These are phyloP conservation scores for Entomobrya proxima DNA, from an alignment of 2,888 invertebrate genomes.

Conservation along the genomic window DNA sequence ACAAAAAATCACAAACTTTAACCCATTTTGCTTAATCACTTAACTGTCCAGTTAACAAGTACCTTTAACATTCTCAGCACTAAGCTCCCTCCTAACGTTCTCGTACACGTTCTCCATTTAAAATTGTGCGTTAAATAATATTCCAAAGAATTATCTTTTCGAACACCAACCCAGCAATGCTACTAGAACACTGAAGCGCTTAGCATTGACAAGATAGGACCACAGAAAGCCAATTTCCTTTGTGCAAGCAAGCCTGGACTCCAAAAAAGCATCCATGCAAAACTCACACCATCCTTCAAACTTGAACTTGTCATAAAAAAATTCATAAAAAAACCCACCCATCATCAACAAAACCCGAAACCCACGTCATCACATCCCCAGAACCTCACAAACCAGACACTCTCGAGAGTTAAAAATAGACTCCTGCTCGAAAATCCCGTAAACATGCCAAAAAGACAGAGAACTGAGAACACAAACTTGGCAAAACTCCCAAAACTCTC, in stretches of 20 bases:
- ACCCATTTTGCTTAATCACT: no score
- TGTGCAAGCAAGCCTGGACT: no score
- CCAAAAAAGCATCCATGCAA: no score
- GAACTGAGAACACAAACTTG: no score
- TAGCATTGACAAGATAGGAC: no score
- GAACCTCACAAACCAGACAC: not conserved
- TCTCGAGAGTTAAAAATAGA: not conserved
- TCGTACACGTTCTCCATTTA: conserved; percentile 71
- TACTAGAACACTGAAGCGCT: not conserved
- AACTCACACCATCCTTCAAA: not conserved
- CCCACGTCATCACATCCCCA: not conserved
- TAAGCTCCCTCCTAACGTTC: conserved; percentile 68
- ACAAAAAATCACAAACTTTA: not conserved
- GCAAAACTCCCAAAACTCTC: not conserved
- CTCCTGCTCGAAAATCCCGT: no score
- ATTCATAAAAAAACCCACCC: not conserved
- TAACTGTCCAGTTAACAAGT: not conserved
- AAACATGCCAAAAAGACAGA: no score
- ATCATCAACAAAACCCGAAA: not conserved
- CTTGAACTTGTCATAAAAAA: no score
- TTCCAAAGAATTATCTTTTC: not conserved
- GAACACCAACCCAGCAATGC: not conserved
- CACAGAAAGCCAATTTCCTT: no score
- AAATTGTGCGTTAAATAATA: not conserved
- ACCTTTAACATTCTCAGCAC: conserved; percentile 65